Conservation (phyloP, 2,888 invertebrate species). For the Polyommatus icarus region DNA sequence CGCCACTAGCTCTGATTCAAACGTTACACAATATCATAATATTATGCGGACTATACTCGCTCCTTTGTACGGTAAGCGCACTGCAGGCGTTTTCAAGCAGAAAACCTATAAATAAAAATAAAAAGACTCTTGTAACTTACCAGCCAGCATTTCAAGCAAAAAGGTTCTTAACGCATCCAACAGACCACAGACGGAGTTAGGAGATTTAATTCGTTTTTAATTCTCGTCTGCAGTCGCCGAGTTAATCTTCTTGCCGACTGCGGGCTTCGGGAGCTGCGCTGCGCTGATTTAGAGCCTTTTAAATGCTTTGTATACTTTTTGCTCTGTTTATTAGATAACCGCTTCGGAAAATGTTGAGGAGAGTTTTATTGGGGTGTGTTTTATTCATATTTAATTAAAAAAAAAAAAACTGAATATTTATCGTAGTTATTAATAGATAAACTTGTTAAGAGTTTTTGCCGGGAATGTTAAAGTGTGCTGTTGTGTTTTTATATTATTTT, state of each 20-base stretch:
- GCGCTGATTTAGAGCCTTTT: slow-evolving; percentile 47
- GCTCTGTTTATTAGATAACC: slow-evolving; percentile 13
- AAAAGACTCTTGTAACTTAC: background rate
- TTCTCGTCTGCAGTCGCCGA: slow-evolving; percentile 30
- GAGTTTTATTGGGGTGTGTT: slow-evolving; percentile 12
- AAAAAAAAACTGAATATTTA: too few species aligned
- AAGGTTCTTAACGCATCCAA: slow-evolving; percentile 17
- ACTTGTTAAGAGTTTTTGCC: too few species aligned
- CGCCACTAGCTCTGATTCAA: too few species aligned
- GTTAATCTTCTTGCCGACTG: slow-evolving; percentile 35
- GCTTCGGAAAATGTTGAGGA: slow-evolving; percentile 18
- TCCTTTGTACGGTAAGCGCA: background rate
- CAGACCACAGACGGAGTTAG: slow-evolving; percentile 24
- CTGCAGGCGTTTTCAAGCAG: background rate
- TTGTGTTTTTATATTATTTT: too few species aligned
- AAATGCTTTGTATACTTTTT: slow-evolving; percentile 34
- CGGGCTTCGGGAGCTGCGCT: slow-evolving; percentile 34
- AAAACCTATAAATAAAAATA: background rate
- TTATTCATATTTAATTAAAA: background rate
- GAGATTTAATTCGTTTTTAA: slow-evolving; percentile 33
- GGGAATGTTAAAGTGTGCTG: too few species aligned
- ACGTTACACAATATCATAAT: too few species aligned
- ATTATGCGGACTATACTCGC: too few species aligned
- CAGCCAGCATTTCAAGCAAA: background rate
- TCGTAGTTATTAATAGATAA: too few species aligned